Percentiles rank a stretch among this genome's conserved stretches.
Conservation (phyloP, 2,888 invertebrate genomes). For the Melitaea athalia region DNA sequence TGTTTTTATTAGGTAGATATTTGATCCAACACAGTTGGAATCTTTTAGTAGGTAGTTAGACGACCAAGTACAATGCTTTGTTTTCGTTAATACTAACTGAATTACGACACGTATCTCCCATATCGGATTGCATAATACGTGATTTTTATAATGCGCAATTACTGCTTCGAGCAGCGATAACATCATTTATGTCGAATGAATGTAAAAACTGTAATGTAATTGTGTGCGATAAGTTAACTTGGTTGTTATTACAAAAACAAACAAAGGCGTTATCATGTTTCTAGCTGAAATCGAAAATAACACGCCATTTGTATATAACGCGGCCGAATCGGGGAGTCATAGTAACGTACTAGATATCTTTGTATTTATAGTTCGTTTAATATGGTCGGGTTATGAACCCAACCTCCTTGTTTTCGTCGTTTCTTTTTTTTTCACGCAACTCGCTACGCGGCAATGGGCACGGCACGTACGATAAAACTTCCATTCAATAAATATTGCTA, state of each 20-base stretch:
- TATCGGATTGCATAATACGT: constrained; percentile 35
- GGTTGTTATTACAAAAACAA: constrained; percentile 42
- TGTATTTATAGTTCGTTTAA: constrained; percentile 55
- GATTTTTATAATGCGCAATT: constrained; percentile 39
- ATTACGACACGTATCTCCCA: constrained; percentile 34
- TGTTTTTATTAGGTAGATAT: neutral
- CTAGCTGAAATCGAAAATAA: constrained; percentile 43
- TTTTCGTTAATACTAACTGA: constrained; percentile 40
- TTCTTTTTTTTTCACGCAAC: constrained; percentile 61
- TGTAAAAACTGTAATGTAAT: constrained; percentile 12
- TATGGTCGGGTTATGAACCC: constrained; percentile 55
- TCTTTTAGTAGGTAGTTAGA: constrained; percentile 17
- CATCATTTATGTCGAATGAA: constrained; percentile 11
- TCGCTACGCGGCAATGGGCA: constrained; percentile 58
- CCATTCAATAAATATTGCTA: constrained; percentile 43
- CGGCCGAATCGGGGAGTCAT: constrained; percentile 40
- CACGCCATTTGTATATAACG: constrained; percentile 49
- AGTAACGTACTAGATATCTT: constrained; percentile 50
- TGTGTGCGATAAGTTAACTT: constrained; percentile 18
- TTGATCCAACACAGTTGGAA: neutral
- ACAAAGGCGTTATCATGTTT: constrained; percentile 42
- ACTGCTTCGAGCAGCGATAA: constrained; percentile 23
- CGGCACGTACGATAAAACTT: constrained; percentile 54
- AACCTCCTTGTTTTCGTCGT: constrained; percentile 75
- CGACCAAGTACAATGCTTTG: constrained; percentile 39